Evolutionary conservation across 2,797 vertebrate species (phyloP), one percentile per base, ranked within the genome.

Genomic region (Acestrorhynchus altus): DNA sequence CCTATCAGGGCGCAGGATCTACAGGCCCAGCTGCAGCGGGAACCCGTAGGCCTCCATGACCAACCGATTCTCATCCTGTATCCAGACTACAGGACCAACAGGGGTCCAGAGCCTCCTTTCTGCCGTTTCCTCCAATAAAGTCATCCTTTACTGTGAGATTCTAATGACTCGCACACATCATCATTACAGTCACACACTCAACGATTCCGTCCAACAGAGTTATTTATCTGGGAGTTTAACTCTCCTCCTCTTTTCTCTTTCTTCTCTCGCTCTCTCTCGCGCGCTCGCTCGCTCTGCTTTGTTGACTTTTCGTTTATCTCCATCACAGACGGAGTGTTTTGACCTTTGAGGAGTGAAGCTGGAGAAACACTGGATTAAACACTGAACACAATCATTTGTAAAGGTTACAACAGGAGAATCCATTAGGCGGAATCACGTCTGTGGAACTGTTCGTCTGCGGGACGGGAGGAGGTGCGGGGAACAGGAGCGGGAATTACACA

Each of bases 241-340:
- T 47, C 13, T 47, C 46, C 18, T 1, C 6, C 47, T 22, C 20
- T n/a, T 10, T n/a, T 52, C 13, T 46, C 16, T 20, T 11, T 20
- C 51, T 9, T 13, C 9, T 4, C 22, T 11, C 11, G 1, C 22
- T 24, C 22, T 22, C 52, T 12, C 9, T 52, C 18, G 46, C 31
- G n/a, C n/a, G n/a, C n/a, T 15, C 16, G 63, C 10, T 26, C 49
- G 72, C 73, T 78, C 82, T 86, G 84, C 86, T 87, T 90, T 90
- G 87, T 88, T 90, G 84, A 83, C 83, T 89, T 90, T 90, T 87
- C 87, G 89, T 92, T 89, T 90, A 85, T 90, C 86, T 86, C 81
- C 76, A 85, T 87, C 84, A 83, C 84, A 87, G 87, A 85, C 75
- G 83, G 81, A 89, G 83, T 85, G 81, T 88, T 82, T 81, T 92